Base-by-base conservation (phyloP, 2,113 vertebrate species). In the Myiopsitta monachus region DNA sequence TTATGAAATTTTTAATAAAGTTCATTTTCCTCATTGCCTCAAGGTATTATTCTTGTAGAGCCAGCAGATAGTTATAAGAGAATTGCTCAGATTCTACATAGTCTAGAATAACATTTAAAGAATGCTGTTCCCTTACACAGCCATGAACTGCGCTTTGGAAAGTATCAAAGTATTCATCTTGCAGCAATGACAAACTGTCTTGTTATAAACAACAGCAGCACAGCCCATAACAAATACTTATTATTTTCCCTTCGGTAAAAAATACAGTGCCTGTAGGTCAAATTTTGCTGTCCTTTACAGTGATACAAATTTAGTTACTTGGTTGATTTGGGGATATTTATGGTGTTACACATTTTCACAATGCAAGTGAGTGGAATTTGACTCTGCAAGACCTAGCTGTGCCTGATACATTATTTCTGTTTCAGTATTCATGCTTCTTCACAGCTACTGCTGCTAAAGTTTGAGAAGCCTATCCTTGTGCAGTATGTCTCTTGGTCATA, bases 1-100 rank as follows among this genome's bases (percentile, higher is more conserved):
- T 87, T 55, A 96, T 73, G 68, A 90, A 80, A 68, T 94, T 95
- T 97, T 94, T 87, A 93, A 96, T 96, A 88, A 96, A 95, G 86
- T 76, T 87, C 43, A 11, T 87, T 94, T 96, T 96, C n/a, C 59
- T 79, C 82, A 66, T 24, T 92, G 88, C 92, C 94, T 89, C 49
- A 69, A 95, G 95, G 49, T 93, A 87, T 92, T 96, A 61, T 89
- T 93, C 64, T 90, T 88, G 51, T 73, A 84, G 28, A 96, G 62
- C 44, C 73, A 88, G 66, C 27, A 66, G 46, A 90, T 6, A 54
- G 78, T 83, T 93, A 30, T n/a, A 76, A 85, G 10, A 85, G 43
- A 92, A 81, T 81, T 83, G 75, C 43, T 92, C 46, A 41, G 19
- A 85, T 90, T 94, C 96, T 3, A 1, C n/a, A 44, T 95, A 72